Base-by-base conservation (phyloP, 2,113 vertebrate species). In the Dryoscopus gambensis region DNA sequence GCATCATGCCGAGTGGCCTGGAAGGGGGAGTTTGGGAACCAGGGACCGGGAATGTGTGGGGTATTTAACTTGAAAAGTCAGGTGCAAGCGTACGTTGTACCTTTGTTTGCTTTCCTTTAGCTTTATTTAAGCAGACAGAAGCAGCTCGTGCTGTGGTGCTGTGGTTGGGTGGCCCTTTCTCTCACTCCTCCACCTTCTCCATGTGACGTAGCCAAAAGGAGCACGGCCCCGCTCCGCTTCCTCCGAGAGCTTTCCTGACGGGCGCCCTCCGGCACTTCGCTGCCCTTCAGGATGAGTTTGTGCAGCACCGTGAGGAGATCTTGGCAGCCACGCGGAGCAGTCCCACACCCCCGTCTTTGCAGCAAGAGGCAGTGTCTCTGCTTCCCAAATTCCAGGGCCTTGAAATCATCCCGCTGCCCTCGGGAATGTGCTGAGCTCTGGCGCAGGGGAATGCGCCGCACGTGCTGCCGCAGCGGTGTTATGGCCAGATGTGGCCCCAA, bases 371-470 rank as follows among this genome's bases (percentile, higher is more conserved):
- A 57, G 35, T 2, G 0, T 47, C 84, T 60, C 82, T 87, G 67
- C 84, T 95, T 87, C 93, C 89, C 63, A 62, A 16, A 96, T 96
- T 96, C 94, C 95, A 90, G 57, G 63, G 87, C 75, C 82, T 77
- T 96, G 90, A 93, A 86, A 31, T 96, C 94, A 94, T 35, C 1
- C 49, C 47, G 55, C 95, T 89, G 91, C 77, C 82, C 64, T 18
- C 5, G 24, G 77, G 91, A 94, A 82, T 84, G 94, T 5, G 77
- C 30, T 50, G 73, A 93, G 6, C 89, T 81, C 82, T 1, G 44
- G 82, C 2, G 0, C 11, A 24, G 63, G 75, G 70, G 73, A 91
- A 25, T 30, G 68, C 2, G 0, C 63, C 56, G 93, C 93, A 90
- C 67, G 37, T 92, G 79, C 88, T 94, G 87, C 85, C 0, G 6